Base-by-base conservation (phyloP, 2,888 invertebrate species). In the Prenolepis imparis region DNA sequence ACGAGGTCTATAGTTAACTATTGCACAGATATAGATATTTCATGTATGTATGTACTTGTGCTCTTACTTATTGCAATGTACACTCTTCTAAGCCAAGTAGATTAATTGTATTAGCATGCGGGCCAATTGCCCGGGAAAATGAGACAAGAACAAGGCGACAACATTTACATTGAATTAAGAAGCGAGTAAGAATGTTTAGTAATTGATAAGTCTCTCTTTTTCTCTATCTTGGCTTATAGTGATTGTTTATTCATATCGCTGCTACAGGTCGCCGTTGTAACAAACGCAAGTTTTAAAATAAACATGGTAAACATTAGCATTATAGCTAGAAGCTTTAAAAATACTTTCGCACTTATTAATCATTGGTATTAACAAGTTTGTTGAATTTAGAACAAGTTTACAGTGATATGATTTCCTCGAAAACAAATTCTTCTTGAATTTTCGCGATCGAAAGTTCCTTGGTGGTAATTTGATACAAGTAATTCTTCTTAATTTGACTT, bases 101-200 rank as follows among this genome's bases (percentile, higher is more conserved):
- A 81, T 84, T 66, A 63, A 32, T 67, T 77, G 39, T 74, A 66
- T 77, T 64, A 77, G 52, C 57, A 48, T 61, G 21, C 59, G 86
- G 87, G 84, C 84, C 55, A n/a, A 11, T 44, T 89, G 89, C 87
- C 89, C 89, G 44, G 24, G 61, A 32, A 80, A 74, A 64, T 61
- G 3, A 67, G n/a, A 59, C 44, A 24, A 32, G 32, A 78, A 15
- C 8, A 63, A 77, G 44, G 6, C 2, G n/a, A 48, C 44, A 67
- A 67, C 52, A 44, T 59, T 39, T 39, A 64, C 59, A 24, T 63
- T 55, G 1, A 39, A 57, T 11, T 32, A 52, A n/a, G 44, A 18
- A 48, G 6, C 28, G 12, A 24, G 39, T 48, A 66, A 75, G 36
- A 66, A 41, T 11, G 15, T 48, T 55, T 4, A 6, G 28, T 24